phyloP scores from a whole-genome alignment of 2,797 vertebrate genomes.

The Cossypha heuglini region DNA sequence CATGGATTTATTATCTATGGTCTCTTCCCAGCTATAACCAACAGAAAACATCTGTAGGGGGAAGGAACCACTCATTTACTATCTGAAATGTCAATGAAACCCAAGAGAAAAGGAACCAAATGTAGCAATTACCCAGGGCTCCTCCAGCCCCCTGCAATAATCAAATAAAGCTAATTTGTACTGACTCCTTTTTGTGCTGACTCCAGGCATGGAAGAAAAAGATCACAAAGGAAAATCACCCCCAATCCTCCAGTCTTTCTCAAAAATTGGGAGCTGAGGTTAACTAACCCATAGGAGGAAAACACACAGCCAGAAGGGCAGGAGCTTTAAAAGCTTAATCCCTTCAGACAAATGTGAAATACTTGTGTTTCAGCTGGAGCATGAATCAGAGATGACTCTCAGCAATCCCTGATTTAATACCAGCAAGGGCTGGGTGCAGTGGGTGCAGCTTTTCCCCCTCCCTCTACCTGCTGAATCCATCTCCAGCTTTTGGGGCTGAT shows the following conservation, averaged over 20 bases:
- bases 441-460: background rate
- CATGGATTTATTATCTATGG: conserved; percentile 10
- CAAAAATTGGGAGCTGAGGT: background rate
- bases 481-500: conserved; percentile 20
- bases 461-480: conserved; percentile 4
- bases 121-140: background rate
- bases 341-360: conserved; percentile 28
- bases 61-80: conserved; percentile 8
- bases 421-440: background rate
- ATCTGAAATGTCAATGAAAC: conserved; percentile 32
- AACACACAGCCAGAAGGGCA: background rate
- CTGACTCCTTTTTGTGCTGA: background rate
- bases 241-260: background rate
- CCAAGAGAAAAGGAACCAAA: conserved; percentile 16
- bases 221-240: background rate
- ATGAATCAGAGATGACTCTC: background rate
- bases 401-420: background rate
- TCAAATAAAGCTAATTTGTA: background rate
- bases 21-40: conserved; percentile 26
- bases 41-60: conserved; percentile 53
- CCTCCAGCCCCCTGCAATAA: background rate
- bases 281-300: background rate
- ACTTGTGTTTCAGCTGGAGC: background rate
- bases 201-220: background rate
- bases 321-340: conserved; percentile 4